These are phyloP conservation scores for Eretmochelys imbricata DNA, from an alignment of 2,113 vertebrate genomes.

Conservation along the genomic window DNA sequence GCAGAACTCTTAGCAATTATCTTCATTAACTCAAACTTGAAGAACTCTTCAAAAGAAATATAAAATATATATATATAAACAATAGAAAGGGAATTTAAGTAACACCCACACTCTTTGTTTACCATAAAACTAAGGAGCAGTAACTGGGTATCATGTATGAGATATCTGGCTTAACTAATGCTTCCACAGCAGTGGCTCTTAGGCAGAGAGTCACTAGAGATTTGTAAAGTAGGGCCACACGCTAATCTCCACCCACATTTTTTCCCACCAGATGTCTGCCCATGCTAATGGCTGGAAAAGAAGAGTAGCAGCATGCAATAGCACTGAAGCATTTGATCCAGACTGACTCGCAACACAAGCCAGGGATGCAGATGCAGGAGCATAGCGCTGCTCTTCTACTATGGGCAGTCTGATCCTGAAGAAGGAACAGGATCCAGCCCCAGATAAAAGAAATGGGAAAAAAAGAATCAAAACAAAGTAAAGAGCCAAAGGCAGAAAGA, in stretches of 20 bases:
- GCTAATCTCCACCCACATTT: neutral
- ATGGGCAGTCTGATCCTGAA: too few species aligned
- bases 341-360: neutral
- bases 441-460: neutral
- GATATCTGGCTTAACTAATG: neutral
- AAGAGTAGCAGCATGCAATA: neutral
- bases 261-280: neutral
- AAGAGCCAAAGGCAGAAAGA: neutral
- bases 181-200: neutral
- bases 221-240: neutral
- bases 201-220: neutral
- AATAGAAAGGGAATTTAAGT: neutral
- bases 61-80: neutral
- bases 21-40: neutral
- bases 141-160: too few species aligned
- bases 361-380: neutral
- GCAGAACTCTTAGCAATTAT: neutral
- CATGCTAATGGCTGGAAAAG: neutral
- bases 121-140: neutral
- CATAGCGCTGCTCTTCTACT: neutral
- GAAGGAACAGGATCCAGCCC: neutral
- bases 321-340: neutral
- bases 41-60: neutral
- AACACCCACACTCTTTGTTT: neutral
- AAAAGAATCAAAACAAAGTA: neutral